phyloP scores from a whole-genome alignment of 1,140 invertebrate genomes.

The Monomorium pharaonis region DNA sequence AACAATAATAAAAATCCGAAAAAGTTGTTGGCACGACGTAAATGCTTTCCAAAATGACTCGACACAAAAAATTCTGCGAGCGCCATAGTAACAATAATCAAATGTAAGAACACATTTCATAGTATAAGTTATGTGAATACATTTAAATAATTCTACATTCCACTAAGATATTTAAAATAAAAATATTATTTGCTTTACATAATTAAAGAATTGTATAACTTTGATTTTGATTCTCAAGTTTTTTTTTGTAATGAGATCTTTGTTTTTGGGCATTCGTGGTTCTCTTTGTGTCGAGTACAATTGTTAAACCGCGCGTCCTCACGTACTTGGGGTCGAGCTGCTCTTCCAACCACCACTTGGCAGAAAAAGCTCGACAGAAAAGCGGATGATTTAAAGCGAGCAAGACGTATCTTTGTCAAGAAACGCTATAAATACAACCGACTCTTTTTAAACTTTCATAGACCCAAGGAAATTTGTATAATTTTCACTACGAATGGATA shows the following conservation, averaged over 20 bases:
- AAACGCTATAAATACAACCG: constrained; percentile 21
- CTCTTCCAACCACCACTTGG: background rate
- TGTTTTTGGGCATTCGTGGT: background rate
- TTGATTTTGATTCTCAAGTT: background rate
- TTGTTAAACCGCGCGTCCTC: background rate
- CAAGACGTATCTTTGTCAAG: constrained; percentile 36
- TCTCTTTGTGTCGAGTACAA: constrained; percentile 11
- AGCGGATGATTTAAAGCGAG: constrained; percentile 37
- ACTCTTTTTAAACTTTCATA: constrained; percentile 24
- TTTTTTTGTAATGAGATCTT: background rate
- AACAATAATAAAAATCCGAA: constrained; percentile 59
- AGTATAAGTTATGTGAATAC: background rate
- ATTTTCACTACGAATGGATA: background rate
- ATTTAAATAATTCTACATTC: background rate
- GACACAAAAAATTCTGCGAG: constrained; percentile 26
- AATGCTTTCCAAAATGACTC: constrained; percentile 67
- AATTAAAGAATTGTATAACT: background rate
- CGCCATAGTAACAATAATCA: background rate
- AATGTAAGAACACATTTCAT: background rate
- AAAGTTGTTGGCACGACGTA: constrained; percentile 71
- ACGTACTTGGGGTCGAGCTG: background rate
- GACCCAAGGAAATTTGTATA: constrained; percentile 18
- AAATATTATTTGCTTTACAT: background rate
- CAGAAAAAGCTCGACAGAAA: constrained; percentile 4
- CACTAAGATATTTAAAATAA: background rate